Percentiles rank a stretch among this genome's conserved stretches.
Conservation (phyloP, 2,797 vertebrate genomes). For the Smutsia gigantea region DNA sequence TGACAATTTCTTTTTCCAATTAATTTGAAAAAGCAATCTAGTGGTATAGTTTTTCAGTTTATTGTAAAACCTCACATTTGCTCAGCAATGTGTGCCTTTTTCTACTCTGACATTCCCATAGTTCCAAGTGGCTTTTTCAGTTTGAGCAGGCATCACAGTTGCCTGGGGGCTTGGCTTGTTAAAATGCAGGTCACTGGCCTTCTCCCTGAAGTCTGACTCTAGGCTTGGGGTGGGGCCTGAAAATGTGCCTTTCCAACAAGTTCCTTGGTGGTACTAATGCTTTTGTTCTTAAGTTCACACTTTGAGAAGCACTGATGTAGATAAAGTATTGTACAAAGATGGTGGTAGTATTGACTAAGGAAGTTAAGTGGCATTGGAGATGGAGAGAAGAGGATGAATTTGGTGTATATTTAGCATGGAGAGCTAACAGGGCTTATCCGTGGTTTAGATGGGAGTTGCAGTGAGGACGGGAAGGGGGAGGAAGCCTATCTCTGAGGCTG, state of each 20-base stretch:
- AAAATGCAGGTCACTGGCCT: not conserved
- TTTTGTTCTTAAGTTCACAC: not conserved
- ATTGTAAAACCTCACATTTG: not conserved
- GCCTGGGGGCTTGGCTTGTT: not conserved
- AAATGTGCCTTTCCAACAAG: not conserved
- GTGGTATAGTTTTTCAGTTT: not conserved
- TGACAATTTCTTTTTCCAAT: not conserved
- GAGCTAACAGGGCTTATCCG: not conserved
- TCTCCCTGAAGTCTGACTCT: not conserved
- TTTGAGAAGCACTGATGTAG: not conserved
- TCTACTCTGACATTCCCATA: not conserved
- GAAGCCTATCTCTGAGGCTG: not conserved
- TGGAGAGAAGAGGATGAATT: not conserved
- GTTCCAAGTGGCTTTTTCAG: not conserved
- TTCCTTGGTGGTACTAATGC: not conserved
- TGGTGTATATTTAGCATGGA: not conserved
- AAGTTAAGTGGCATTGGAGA: not conserved
- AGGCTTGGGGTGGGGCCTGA: not conserved
- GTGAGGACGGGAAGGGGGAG: not conserved
- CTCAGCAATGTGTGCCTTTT: not conserved
- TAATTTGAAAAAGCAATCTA: not conserved
- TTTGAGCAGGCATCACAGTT: not conserved
- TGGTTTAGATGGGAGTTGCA: not conserved
- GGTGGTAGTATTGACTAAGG: not conserved
- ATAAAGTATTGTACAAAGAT: not conserved